Evolutionary conservation across 2,888 invertebrate genomes (phyloP).

Genomic region (Folsomia candida): DNA sequence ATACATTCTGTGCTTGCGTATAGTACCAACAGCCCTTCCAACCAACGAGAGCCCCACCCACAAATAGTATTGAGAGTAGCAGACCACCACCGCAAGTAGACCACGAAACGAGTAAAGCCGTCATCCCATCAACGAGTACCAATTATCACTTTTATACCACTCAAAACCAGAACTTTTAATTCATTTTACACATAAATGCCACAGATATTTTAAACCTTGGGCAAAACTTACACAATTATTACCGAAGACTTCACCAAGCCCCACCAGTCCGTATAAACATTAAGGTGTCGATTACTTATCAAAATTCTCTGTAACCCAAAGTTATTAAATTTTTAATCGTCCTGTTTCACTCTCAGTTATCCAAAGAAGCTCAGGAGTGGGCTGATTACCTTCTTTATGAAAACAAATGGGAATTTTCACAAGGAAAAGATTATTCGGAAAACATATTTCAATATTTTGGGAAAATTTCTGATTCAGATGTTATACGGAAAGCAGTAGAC

Average conservation of each 20-base stretch:
- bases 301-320: too few relatives aligned
- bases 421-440: conserved; percentile 41
- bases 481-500: conserved; percentile 30
- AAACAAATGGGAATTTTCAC: conserved; percentile 45
- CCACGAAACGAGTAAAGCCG: background rate
- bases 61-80: background rate
- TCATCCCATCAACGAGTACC: too few relatives aligned
- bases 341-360: conserved; percentile 19
- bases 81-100: background rate
- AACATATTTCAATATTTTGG: conserved; percentile 45
- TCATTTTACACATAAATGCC: background rate
- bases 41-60: background rate
- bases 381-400: conserved; percentile 39
- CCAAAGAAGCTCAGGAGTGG: conserved; percentile 42
- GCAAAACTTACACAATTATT: conserved; percentile 32
- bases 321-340: too few relatives aligned
- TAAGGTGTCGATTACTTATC: too few relatives aligned
- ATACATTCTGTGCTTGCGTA: background rate
- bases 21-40: conserved; percentile 2
- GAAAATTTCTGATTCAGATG: conserved; percentile 27
- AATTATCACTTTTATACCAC: too few relatives aligned
- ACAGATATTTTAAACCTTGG: conserved; percentile 34
- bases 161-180: too few relatives aligned
- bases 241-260: conserved; percentile 32
- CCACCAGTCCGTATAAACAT: conserved; percentile 32